Evolutionary conservation across 2,888 invertebrate genomes (phyloP), one percentile per base, ranked within the genome.

Genomic region (Sesia bembeciformis): DNA sequence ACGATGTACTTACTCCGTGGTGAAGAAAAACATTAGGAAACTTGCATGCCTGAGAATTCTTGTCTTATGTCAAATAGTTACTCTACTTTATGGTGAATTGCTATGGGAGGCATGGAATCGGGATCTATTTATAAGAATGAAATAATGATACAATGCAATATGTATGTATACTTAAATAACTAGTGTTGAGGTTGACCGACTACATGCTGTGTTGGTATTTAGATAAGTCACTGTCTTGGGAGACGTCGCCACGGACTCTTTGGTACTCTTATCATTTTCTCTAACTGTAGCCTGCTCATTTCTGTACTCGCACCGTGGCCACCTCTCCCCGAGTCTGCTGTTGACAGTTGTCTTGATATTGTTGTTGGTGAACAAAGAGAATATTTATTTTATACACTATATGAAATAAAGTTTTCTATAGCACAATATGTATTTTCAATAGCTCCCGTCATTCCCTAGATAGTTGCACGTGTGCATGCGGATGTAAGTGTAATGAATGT

Each of bases 391-490:
- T 54, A 46, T 46, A 46, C 76, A 78, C 74, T 73, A 70, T 68
- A 77, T 76, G 74, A 74, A 84, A 84, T 84, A 85, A 84, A 84
- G 76, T 70, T 78, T 81, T 74, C 76, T 67, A 67, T 62, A 74
- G 70, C 54, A 74, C 74, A 74, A 70, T 76, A 75, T 76, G 83
- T 81, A 81, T 84, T 84, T 84, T 85, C 73, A 84, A 78, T 69
- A 74, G 70, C 72, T 63, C 63, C 46, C 64, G 62, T 62, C 64
- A 60, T 59, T 53, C 52, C 54, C 60, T 46, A 57, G 55, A 55
- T 55, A 52, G 54, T 56, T 57, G 57, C 54, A 46, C 56, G 56
- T 56, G 54, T 59, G 57, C 57, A 55, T 57, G 56, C 42, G 50
- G 55, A 62, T 66, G 70, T 70, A 70, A 69, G 68, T 66, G 55